phyloP scores from a whole-genome alignment of 1,140 invertebrate species.

The Paramacrobiotus metropolitanus region DNA sequence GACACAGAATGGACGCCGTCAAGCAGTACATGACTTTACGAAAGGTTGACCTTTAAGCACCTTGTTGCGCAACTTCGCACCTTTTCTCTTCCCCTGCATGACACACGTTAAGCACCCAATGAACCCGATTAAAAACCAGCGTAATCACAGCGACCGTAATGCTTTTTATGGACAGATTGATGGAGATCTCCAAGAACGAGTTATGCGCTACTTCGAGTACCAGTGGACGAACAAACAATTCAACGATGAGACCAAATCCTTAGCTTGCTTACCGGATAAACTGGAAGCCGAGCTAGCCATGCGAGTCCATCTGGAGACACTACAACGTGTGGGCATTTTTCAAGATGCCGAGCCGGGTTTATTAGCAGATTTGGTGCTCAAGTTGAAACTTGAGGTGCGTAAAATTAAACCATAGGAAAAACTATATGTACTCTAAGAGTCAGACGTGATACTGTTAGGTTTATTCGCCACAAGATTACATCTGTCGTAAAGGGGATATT shows the following conservation, averaged over 20 bases:
- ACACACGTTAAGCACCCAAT: too few species aligned
- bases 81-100: too few species aligned
- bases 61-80: too few species aligned
- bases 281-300: conserved; percentile 88
- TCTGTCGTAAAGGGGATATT: too few species aligned
- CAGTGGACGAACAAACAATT: conserved; percentile 80
- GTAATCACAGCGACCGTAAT: too few species aligned
- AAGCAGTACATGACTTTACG: conserved; percentile 46
- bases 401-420: too few species aligned
- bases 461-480: too few species aligned
- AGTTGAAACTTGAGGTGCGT: conserved; percentile 60
- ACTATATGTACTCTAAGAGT: too few species aligned
- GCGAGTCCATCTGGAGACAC: conserved; percentile 73
- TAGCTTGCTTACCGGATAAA: conserved; percentile 66
- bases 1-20: conserved; percentile 65
- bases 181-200: conserved; percentile 59
- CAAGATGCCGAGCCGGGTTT: conserved; percentile 83
- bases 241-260: conserved; percentile 44
- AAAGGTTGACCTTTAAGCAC: neutral
- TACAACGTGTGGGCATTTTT: conserved; percentile 70
- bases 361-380: conserved; percentile 69
- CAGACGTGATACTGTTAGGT: too few species aligned
- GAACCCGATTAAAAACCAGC: neutral
- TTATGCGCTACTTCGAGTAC: conserved; percentile 91
- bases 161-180: conserved; percentile 19